Evolutionary conservation across 2,888 invertebrate genomes (phyloP).

Genomic region (Phasia obesa): DNA sequence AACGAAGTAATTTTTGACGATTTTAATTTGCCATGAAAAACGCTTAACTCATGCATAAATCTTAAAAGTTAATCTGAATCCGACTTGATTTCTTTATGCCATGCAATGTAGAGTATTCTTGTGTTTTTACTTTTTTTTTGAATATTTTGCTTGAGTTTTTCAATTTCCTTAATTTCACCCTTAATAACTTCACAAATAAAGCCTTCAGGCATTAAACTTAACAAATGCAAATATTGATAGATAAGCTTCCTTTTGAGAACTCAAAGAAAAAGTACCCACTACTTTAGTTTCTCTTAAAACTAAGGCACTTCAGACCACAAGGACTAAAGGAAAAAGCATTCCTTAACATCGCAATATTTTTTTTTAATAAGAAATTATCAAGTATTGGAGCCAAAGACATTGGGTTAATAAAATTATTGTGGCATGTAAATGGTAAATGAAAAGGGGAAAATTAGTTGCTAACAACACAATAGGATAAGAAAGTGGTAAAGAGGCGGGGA

Average conservation of each 20-base stretch:
- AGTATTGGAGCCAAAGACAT: constrained; percentile 35
- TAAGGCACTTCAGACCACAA: constrained; percentile 10
- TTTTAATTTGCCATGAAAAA: background rate
- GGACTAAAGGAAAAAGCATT: constrained; percentile 36
- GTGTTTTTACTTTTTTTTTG: constrained; percentile 3
- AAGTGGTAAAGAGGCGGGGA: background rate
- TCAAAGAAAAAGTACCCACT: background rate
- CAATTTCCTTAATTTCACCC: constrained; percentile 70
- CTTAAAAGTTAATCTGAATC: background rate
- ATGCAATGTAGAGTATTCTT: background rate
- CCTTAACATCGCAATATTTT: constrained; percentile 49
- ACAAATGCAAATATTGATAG: constrained; percentile 70
- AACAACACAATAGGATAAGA: background rate
- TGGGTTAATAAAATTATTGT: constrained; percentile 32
- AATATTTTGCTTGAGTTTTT: constrained; percentile 45
- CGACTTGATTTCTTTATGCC: background rate
- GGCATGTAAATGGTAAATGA: constrained; percentile 3
- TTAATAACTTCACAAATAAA: constrained; percentile 66
- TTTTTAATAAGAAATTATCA: constrained; percentile 59
- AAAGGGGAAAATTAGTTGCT: constrained; percentile 35
- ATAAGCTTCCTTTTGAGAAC: constrained; percentile 59
- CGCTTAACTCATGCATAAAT: background rate
- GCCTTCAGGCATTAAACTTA: constrained; percentile 62
- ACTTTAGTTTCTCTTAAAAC: constrained; percentile 6
- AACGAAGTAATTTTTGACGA: too few relatives aligned